Base-by-base conservation (phyloP, 1,140 invertebrate genomes). In the Aphaenogaster ashmeadi region DNA sequence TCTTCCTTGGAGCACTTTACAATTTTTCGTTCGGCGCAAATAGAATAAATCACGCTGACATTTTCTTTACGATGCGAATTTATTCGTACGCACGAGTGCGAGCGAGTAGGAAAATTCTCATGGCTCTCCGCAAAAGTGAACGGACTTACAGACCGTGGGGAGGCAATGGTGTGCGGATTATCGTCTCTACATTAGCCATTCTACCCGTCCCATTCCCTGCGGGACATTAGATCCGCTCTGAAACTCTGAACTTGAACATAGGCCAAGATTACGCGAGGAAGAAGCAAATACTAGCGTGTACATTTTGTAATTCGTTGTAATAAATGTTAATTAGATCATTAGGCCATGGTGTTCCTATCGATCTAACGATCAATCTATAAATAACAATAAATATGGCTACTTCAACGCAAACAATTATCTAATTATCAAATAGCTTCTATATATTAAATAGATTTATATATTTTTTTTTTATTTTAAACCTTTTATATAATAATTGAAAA, bases 171-270 rank as follows among this genome's bases (percentile, higher is more conserved):
- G 78, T 79, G 67, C 67, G 54, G 71, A 83, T 83, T 83, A 71
- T 79, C 77, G 62, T 62, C 67, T 80, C 85, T 71, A 75, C 89
- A 92, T 91, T 92, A 91, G 85, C 91, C 86, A 89, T 89, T 92
- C 89, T 78, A 89, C 77, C 78, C 84, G 72, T 72, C 72, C 52
- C 78, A 60, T 75, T 66, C 54, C 52, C 62, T 56, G 38, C 33
- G 66, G 77, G 41, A 88, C 77, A 50, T 69, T 83, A 86, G 75
- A 86, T 88, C 74, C 85, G 66, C 72, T 85, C 50, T 83, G 47
- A 50, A 75, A 80, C 44, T n/a, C 66, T 69, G 60, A 74, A 67
- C 21, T 86, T 81, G 75, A 91, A 90, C 90, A 83, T 88, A 75
- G 69, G 86, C 90, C 88, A 90, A 90, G 91, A 92, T 91, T 91